These are phyloP conservation scores for Drosophila affinis DNA, from an alignment of 2,888 invertebrate species.

Conservation along the genomic window DNA sequence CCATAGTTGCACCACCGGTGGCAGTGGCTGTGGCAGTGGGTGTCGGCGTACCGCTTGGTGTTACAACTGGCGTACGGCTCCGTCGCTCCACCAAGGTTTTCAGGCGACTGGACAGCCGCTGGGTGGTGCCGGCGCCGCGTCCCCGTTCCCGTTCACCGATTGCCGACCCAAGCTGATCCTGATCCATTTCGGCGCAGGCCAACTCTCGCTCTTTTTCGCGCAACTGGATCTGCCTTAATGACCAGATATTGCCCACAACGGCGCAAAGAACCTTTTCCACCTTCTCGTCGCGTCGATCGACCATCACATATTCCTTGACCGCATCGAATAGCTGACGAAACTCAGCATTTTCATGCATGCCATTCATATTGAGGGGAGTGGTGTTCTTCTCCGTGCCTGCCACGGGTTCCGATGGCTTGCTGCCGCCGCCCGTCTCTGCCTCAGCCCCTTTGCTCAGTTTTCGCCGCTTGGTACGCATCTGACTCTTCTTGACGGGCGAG, in stretches of 20 bases:
- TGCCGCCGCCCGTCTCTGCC: constrained; percentile 32
- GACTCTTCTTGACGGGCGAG: constrained; percentile 76
- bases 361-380: constrained; percentile 24
- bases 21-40: not conserved
- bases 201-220: constrained; percentile 66
- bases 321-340: constrained; percentile 73
- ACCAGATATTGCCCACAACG: constrained; percentile 80
- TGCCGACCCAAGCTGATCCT: constrained; percentile 39
- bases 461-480: constrained; percentile 67
- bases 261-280: constrained; percentile 72
- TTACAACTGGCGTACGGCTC: constrained; percentile 62
- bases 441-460: constrained; percentile 67
- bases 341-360: constrained; percentile 54
- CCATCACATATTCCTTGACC: constrained; percentile 78
- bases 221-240: constrained; percentile 66
- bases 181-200: constrained; percentile 30
- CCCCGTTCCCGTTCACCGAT: constrained; percentile 31
- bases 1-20: not conserved
- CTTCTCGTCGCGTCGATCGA: constrained; percentile 64
- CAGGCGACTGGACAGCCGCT: constrained; percentile 78
- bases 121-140: constrained; percentile 56
- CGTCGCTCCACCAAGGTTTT: constrained; percentile 68
- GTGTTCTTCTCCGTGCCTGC: constrained; percentile 39
- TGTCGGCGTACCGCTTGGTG: constrained; percentile 12
- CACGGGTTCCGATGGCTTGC: constrained; percentile 2